These are phyloP conservation scores for Peribatodes rhomboidaria DNA, from an alignment of 2,888 invertebrate species.

Conservation along the genomic window DNA sequence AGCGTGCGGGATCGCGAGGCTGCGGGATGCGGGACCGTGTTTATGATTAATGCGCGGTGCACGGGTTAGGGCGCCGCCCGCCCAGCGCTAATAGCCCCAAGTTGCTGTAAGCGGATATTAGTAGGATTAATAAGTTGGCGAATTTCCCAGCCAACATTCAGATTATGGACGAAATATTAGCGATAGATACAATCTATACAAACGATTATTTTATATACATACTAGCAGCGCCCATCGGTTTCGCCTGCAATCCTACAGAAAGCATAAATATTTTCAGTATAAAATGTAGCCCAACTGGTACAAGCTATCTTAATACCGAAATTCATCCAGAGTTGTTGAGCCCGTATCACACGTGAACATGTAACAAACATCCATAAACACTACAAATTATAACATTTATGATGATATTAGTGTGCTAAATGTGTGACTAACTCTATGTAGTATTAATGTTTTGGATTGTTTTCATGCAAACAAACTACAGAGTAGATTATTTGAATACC, in stretches of 20 bases:
- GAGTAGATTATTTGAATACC: neutral
- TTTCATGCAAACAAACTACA: conserved; percentile 1
- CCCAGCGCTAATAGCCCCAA: conserved; percentile 11
- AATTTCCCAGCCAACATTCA: conserved; percentile 6
- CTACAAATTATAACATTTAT: too few species aligned
- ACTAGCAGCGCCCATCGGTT: neutral
- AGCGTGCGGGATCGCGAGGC: conserved; percentile 2
- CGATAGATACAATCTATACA: conserved; percentile 18
- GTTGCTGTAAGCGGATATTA: conserved; percentile 18
- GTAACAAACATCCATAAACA: too few species aligned
- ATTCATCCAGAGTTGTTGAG: too few species aligned
- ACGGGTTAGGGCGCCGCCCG: conserved; percentile 7
- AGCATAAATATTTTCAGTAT: neutral
- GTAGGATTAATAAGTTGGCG: conserved; percentile 16
- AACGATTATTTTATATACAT: neutral
- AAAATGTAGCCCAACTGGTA: neutral
- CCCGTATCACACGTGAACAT: too few species aligned
- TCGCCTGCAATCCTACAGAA: neutral
- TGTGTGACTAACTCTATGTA: neutral
- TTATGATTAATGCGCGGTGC: conserved; percentile 26
- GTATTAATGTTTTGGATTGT: neutral
- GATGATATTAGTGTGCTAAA: too few species aligned
- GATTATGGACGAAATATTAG: conserved; percentile 15
- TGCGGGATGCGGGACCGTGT: conserved; percentile 15
- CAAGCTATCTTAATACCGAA: too few species aligned